Evolutionary conservation across 2,797 vertebrate genomes (phyloP).

Genomic region (Scarus forsteni): DNA sequence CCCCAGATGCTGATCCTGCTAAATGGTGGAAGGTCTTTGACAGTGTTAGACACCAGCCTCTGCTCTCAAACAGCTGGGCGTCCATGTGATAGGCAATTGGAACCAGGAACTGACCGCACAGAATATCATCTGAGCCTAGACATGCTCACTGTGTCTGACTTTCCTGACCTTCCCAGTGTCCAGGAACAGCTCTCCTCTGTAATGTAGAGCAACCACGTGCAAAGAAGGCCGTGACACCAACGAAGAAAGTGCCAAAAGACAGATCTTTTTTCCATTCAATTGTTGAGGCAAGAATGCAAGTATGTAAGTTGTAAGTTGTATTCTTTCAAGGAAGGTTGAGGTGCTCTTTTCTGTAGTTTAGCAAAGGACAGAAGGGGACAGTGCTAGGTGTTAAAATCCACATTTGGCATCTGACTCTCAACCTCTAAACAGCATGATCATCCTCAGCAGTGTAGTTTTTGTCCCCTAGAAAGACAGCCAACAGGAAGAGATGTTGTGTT

Average conservation of each 20-base stretch:
- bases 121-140: background rate
- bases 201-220: too few relatives aligned
- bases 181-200: background rate
- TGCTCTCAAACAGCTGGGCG: slow-evolving; percentile 5
- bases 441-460: background rate
- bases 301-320: too few relatives aligned
- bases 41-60: background rate
- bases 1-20: background rate
- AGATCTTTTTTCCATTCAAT: too few relatives aligned
- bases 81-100: slow-evolving; percentile 1
- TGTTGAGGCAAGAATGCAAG: too few relatives aligned
- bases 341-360: too few relatives aligned
- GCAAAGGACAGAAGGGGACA: too few relatives aligned
- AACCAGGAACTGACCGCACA: background rate
- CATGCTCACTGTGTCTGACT: background rate
- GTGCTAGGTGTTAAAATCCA: too few relatives aligned
- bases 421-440: background rate
- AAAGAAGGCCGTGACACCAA: too few relatives aligned
- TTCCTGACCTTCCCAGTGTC: background rate
- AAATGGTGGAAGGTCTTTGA: background rate
- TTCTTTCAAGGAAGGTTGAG: background rate
- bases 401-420: too few relatives aligned
- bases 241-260: too few relatives aligned
- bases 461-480: too few relatives aligned
- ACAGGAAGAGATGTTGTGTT: slow-evolving; percentile 92